A percentile compares a stretch with the other conserved stretches of the same genome.
Conservation (phyloP, 92 coral and sea anemone species). For the Pocillopora grandis region DNA sequence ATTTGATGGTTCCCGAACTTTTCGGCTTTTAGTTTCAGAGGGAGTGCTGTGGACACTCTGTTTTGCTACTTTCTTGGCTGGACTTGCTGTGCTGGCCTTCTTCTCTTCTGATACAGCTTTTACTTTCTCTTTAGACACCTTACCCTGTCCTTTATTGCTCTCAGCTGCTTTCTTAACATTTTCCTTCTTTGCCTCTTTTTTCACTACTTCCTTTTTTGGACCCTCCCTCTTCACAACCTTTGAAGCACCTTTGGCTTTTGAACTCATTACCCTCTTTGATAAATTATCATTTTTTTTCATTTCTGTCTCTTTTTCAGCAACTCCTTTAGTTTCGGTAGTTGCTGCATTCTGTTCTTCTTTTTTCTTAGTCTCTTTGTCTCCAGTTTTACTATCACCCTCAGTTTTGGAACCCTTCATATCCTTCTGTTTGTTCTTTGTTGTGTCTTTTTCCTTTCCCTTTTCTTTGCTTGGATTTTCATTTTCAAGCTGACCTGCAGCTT, state of each 20-base stretch:
- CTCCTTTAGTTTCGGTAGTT: constrained; percentile 51
- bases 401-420: constrained; percentile 40
- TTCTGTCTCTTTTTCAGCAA: constrained; percentile 47
- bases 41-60: constrained; percentile 7
- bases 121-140: constrained; percentile 31
- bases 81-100: constrained; percentile 2
- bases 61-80: constrained; percentile 45
- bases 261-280: constrained; percentile 38
- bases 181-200: constrained; percentile 36
- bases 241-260: constrained; percentile 30
- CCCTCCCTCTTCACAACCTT: constrained; percentile 6
- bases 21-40: constrained; percentile 3
- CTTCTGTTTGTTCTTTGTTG: constrained; percentile 51
- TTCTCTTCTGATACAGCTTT: constrained; percentile 37
- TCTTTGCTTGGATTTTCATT: constrained; percentile 43
- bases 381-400: constrained; percentile 13
- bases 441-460: constrained; percentile 58
- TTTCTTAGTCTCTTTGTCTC: constrained; percentile 52
- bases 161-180: constrained; percentile 23
- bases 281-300: constrained; percentile 43
- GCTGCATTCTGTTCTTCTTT: constrained; percentile 45
- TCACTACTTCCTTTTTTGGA: constrained; percentile 11
- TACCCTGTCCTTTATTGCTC: constrained; percentile 13
- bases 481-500: constrained; percentile 23
- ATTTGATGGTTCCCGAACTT: neutral